Conservation (phyloP, 53 echinoderm and acorn worm species). For the Arbacia lixula region DNA sequence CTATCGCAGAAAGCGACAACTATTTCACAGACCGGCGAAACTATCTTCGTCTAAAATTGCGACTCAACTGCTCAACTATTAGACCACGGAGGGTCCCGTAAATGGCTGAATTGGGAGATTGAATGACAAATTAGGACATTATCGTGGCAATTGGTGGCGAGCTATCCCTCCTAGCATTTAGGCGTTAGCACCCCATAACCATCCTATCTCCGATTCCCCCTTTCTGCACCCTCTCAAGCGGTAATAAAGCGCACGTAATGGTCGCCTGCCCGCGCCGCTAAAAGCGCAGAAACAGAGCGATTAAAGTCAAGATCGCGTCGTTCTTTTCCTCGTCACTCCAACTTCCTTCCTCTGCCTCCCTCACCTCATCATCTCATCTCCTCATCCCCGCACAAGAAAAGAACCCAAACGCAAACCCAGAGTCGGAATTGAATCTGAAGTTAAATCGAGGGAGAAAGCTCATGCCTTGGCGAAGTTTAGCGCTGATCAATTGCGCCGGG, state of each 20-base stretch:
- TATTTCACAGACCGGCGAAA: background rate
- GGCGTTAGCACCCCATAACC: slow-evolving; percentile 48
- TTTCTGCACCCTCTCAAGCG: background rate
- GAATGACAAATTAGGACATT: slow-evolving; percentile 55
- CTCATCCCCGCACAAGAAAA: background rate
- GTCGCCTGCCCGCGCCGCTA: slow-evolving; percentile 42
- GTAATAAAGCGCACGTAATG: slow-evolving; percentile 43
- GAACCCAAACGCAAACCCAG: slow-evolving; percentile 43
- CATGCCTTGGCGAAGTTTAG: slow-evolving; percentile 9
- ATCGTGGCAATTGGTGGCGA: slow-evolving; percentile 25
- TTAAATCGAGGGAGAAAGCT: slow-evolving; percentile 38
- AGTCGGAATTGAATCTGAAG: slow-evolving; percentile 10
- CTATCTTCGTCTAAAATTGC: background rate
- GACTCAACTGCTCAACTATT: slow-evolving; percentile 36
- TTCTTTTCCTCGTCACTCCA: slow-evolving; percentile 21
- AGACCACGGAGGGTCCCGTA: background rate
- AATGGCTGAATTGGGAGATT: slow-evolving; percentile 46
- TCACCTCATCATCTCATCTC: background rate
- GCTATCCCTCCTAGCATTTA: slow-evolving; percentile 24
- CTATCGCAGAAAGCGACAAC: slow-evolving; percentile 33
- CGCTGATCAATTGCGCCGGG: slow-evolving; percentile 45
- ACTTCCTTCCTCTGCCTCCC: slow-evolving; percentile 33
- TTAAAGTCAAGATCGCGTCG: slow-evolving; percentile 42
- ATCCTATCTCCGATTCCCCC: background rate
- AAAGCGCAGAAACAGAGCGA: slow-evolving; percentile 24